Percentiles rank a stretch among this genome's conserved stretches.
phyloP scores from a whole-genome alignment of 2,797 vertebrate genomes.

The Oceanodroma leucorhoa region DNA sequence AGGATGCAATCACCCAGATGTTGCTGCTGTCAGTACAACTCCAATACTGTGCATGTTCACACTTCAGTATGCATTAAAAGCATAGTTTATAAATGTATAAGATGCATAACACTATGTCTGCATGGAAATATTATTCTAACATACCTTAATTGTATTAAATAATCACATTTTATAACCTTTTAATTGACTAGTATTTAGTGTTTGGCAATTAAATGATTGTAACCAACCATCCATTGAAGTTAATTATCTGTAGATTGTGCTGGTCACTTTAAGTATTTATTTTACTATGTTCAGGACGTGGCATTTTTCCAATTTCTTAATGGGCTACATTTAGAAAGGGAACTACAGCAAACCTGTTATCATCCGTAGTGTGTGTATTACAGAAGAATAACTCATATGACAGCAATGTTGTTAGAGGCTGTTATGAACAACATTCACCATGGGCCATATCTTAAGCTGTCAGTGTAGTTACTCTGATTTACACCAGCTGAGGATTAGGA shows the following conservation, averaged over 20 bases:
- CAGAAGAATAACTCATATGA: constrained; percentile 4
- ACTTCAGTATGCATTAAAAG: not conserved
- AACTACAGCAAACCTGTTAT: not conserved
- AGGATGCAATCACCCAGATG: not conserved
- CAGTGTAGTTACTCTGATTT: constrained; percentile 9
- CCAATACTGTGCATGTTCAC: not conserved
- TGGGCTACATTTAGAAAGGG: not conserved
- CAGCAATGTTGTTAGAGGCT: not conserved
- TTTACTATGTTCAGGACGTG: not conserved
- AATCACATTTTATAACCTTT: constrained; percentile 16
- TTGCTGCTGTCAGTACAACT: not conserved
- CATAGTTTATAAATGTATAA: constrained; percentile 29
- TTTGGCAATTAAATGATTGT: not conserved
- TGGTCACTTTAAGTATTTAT: constrained; percentile 9
- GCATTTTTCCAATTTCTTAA: constrained; percentile 8
- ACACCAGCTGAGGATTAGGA: not conserved
- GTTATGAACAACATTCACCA: not conserved
- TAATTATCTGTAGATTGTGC: not conserved
- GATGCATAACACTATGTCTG: not conserved
- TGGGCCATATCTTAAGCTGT: not conserved
- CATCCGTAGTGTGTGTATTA: not conserved
- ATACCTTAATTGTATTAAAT: not conserved
- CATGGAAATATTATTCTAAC: constrained; percentile 4
- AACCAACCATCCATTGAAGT: not conserved
- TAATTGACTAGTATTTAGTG: constrained; percentile 1